Evolutionary conservation across 2,113 vertebrate species (phyloP), one percentile per base, ranked within the genome.

Genomic region (Atlantisia rogersi): DNA sequence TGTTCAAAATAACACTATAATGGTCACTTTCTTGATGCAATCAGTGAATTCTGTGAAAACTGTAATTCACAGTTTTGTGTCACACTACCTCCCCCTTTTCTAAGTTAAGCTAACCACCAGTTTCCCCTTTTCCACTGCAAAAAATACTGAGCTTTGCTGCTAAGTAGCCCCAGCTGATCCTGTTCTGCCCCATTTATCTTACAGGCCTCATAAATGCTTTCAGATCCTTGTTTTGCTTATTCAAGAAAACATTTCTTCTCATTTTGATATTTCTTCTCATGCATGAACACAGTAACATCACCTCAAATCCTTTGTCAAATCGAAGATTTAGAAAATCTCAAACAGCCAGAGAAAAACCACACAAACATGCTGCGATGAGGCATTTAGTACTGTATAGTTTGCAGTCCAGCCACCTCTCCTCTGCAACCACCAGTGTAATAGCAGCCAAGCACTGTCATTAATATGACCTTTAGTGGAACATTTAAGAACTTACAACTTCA

Each of bases 321-420:
- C 6, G 25, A 42, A 68, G 59, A 71, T 35, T 59, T 24, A 42
- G 17, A 11, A 28, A 46, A 65, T 35, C 18, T 65, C 58, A 25
- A 78, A 71, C 8, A 78, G 18, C 9, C 25, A 79, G n/a, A 71
- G 28, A 15, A 77, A 56, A 35, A 6, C 3, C 37, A 25, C 35
- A 68, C 5, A 56, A 64, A 65, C 22, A 37, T 7, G 15, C 14
- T 31, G 21, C 3, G 40, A 62, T 16, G 21, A 62, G 59, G 44
- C 28, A 67, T 1, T 81, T 31, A 15, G 37, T 4, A 18, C 5
- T 5, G 12, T 7, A n/a, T 0, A 48, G 46, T 3, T 12, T 19
- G 17, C 58, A 76, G 67, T 10, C 5, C 21, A 28, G 17, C 16
- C 55, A 69, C 13, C 25, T 55, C 26, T 53, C 40, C 60, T 39